Conservation (phyloP, 1,140 invertebrate genomes). For the Drosophila nebulosa region DNA sequence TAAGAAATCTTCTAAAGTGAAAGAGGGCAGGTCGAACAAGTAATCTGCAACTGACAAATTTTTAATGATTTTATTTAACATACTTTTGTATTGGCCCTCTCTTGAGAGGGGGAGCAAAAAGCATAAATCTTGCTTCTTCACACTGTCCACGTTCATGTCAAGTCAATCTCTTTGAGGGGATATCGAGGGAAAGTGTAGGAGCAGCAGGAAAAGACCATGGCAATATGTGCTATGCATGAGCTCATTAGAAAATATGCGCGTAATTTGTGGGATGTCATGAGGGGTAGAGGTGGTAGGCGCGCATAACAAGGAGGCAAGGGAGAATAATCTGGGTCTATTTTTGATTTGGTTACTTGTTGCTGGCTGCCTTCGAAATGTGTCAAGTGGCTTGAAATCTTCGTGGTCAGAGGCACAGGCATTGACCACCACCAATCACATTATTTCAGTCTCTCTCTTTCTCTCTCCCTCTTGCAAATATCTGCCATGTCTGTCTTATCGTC, state of each 20-base stretch:
- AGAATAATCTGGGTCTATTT: slow-evolving; percentile 55
- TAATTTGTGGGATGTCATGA: slow-evolving; percentile 60
- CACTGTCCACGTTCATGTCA: slow-evolving; percentile 11
- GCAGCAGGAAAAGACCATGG: slow-evolving; percentile 57
- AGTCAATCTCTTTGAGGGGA: slow-evolving; percentile 3
- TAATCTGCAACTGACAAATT: not conserved
- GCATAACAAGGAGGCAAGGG: slow-evolving; percentile 7
- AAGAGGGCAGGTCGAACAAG: not conserved
- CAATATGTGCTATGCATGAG: slow-evolving; percentile 62
- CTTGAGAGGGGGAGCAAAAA: slow-evolving; percentile 13
- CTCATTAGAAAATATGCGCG: slow-evolving; percentile 78
- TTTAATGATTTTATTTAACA: not conserved
- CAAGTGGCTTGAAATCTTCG: slow-evolving; percentile 66
- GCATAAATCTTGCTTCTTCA: slow-evolving; percentile 41
- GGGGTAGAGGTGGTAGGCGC: slow-evolving; percentile 13
- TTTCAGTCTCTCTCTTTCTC: not conserved
- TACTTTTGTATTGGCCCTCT: not conserved
- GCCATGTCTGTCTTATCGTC: not conserved
- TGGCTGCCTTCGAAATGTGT: slow-evolving; percentile 63
- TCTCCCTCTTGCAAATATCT: not conserved
- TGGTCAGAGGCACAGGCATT: slow-evolving; percentile 59
- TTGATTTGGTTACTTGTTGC: slow-evolving; percentile 9
- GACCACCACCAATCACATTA: slow-evolving; percentile 66
- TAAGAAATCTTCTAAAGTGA: not conserved
- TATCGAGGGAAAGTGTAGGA: slow-evolving; percentile 4